Conservation (phyloP, 1,140 invertebrate genomes). For the Metaphire vulgaris region DNA sequence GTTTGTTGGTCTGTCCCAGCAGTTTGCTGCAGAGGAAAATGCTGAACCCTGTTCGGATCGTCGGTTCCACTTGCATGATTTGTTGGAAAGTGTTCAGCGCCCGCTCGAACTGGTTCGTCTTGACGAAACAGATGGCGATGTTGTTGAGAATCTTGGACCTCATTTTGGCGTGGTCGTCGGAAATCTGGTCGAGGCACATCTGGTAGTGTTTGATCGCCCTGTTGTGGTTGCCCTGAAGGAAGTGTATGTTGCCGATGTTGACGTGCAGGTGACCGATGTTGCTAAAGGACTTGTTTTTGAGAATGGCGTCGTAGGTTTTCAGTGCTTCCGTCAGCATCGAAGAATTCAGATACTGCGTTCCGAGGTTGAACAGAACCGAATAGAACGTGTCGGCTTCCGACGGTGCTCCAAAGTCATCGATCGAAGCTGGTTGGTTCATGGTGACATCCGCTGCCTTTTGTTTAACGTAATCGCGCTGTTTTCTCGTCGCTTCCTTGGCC, state of each 20-base stretch:
- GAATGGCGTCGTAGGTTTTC: conserved; percentile 77
- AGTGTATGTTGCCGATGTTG: conserved; percentile 98
- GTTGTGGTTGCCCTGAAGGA: conserved; percentile 85
- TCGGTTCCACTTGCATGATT: conserved; percentile 90
- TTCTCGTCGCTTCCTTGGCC: conserved; percentile 89
- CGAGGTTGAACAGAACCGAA: conserved; percentile 82
- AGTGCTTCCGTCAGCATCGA: conserved; percentile 92
- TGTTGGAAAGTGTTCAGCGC: conserved; percentile 94
- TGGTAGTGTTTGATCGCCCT: conserved; percentile 96
- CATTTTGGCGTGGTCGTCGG: conserved; percentile 77
- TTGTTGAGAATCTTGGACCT: conserved; percentile 98
- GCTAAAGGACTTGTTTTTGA: conserved; percentile 55
- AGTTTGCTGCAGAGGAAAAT: conserved; percentile 87
- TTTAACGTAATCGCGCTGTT: conserved; percentile 77
- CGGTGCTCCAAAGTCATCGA: not conserved
- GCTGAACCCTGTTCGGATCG: conserved; percentile 81
- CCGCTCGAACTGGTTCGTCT: conserved; percentile 90
- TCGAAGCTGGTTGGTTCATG: not conserved
- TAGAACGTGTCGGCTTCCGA: not conserved
- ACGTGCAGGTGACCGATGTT: conserved; percentile 75
- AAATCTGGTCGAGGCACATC: conserved; percentile 92
- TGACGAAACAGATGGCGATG: conserved; percentile 89
- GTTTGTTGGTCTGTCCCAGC: conserved; percentile 84
- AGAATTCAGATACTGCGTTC: conserved; percentile 83
- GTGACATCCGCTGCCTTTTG: conserved; percentile 59